Base-by-base conservation (phyloP, 2,113 vertebrate genomes). In the Pomatorhinus ruficollis region DNA sequence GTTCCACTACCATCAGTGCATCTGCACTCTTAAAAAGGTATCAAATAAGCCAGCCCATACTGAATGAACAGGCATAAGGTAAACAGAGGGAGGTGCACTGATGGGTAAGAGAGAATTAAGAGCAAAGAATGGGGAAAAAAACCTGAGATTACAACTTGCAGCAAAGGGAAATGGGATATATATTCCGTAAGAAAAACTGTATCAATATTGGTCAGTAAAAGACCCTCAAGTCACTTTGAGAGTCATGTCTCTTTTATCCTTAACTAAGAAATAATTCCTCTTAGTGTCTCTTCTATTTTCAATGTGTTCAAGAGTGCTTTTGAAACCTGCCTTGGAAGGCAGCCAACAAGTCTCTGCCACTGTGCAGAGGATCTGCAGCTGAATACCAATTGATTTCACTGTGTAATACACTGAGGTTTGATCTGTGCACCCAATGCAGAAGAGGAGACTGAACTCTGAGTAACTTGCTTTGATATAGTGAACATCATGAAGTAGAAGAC, bases 241-340 rank as follows among this genome's bases (percentile, higher is more conserved):
- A 79, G 64, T 65, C 37, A 6, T 60, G 14, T 27, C 35, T 81
- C 12, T 79, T 59, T 87, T 84, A 53, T 84, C 31, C 27, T 79
- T 79, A 83, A 52, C 47, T 40, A 71, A 66, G 33, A 69, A 49
- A 72, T 42, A 54, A 56, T 39, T 92, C 50, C 33, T 54, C 33
- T 78, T 89, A 89, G 52, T 56, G n/a, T 81, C 69, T 92, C 9
- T 66, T 81, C 70, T 85, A 11, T 64, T 84, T 78, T 78, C 87
- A 75, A 35, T 6, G 4, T 79, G 60, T 82, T 92, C 66, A 89
- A 94, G 31, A 75, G 25, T 4, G 25, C 45, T 92, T 95, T 87
- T 75, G 83, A 95, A 95, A 87, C 18, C 11, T 82, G 10, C 18
- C 28, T 64, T 89, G 95, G 83, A 94, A 91, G 80, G 69, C 86